Evolutionary conservation across 2,888 invertebrate genomes (phyloP), one percentile per base, ranked within the genome.

Genomic region (Philereme vetulata): DNA sequence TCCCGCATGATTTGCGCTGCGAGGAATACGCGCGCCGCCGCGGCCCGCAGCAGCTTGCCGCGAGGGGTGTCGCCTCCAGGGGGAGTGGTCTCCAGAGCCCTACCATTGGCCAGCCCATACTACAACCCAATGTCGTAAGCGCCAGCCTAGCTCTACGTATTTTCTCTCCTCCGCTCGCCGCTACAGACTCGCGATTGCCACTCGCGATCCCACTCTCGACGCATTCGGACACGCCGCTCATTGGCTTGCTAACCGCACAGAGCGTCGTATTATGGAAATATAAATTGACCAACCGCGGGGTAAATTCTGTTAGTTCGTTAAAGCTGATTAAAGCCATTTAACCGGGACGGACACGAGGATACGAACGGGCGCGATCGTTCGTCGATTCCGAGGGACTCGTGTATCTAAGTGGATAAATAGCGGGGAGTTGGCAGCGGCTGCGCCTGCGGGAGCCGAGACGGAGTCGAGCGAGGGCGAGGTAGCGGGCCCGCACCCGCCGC

Each of bases 261-360:
- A 72, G 72, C 73, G 73, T 72, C 81, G 82, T 86, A 89, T 90
- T 90, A 92, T 92, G 86, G 87, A 89, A 92, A 92, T 93, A 93
- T 93, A 93, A 92, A 92, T 92, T 92, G 93, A 88, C 92, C 92
- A 92, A 93, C 92, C 90, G 88, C 82, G 85, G 90, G 84, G 80
- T 89, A 88, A 91, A 90, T 89, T 91, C 86, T 86, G 90, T 92
- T 92, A 93, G 92, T 93, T 92, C 90, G 92, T 91, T 92, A 92
- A 91, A 90, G 92, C 88, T 92, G 92, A 92, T 92, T 92, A 92
- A 91, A 92, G 92, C 85, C 92, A 92, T 92, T 92, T 92, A 92
- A 91, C 88, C 89, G 85, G 88, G 84, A 86, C 89, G 87, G 84
- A 82, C 85, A 84, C 87, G 83, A 83, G 85, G 88, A 85, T 84